Percentiles rank a stretch among this genome's conserved stretches.
Evolutionary conservation across 2,113 vertebrate genomes (phyloP).

Genomic region (Chitala chitala): DNA sequence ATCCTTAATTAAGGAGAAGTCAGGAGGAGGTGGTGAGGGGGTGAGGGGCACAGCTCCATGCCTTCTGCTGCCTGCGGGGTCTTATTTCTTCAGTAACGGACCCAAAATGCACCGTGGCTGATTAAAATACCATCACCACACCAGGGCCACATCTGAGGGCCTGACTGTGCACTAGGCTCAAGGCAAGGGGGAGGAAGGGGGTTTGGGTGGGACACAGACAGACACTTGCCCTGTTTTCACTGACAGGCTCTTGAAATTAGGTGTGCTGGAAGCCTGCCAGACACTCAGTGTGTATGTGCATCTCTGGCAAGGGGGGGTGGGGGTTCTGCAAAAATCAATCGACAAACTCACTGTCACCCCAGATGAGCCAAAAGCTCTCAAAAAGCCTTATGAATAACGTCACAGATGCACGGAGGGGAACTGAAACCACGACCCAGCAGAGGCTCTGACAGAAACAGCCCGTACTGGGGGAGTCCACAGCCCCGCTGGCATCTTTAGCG

Average conservation of each 20-base stretch:
- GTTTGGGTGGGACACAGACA: not conserved
- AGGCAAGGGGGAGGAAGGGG: not conserved
- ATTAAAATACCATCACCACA: not conserved
- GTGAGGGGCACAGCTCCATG: no score
- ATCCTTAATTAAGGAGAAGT: conserved; percentile 13
- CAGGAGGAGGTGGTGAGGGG: not conserved
- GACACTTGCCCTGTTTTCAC: not conserved
- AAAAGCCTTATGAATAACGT: not conserved
- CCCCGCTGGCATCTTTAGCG: not conserved
- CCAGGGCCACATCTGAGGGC: not conserved
- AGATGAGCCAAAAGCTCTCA: not conserved
- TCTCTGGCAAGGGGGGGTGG: no score
- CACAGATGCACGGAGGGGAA: not conserved
- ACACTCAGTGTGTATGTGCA: not conserved
- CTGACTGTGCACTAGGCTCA: not conserved
- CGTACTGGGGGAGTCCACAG: not conserved
- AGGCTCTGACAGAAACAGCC: not conserved
- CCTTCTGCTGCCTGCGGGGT: not conserved
- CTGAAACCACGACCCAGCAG: not conserved
- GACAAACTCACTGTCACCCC: not conserved
- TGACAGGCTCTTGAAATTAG: not conserved
- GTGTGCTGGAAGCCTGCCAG: not conserved
- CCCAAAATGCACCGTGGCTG: not conserved
- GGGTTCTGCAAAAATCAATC: not conserved
- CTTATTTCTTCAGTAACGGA: no score